Percentiles rank a stretch among this genome's conserved stretches.
phyloP scores from a whole-genome alignment of 2,797 vertebrate genomes.

The Xyrichtys novacula region DNA sequence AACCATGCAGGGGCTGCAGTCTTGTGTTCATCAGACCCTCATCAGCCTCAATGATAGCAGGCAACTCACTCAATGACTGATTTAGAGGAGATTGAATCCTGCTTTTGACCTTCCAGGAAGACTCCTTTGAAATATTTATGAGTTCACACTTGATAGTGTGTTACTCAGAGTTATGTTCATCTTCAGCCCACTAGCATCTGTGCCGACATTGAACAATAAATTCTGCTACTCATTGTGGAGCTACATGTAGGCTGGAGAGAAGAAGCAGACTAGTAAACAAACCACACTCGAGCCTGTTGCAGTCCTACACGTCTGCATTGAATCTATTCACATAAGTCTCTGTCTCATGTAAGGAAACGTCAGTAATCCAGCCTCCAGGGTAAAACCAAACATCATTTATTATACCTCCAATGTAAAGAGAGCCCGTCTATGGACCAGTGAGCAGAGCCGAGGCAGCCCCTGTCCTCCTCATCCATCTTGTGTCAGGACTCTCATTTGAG shows the following conservation, averaged over 20 bases:
- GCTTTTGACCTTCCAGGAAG: constrained; percentile 72
- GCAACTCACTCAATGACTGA: constrained; percentile 21
- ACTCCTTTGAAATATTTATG: constrained; percentile 68
- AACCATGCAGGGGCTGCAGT: constrained; percentile 48
- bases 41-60: constrained; percentile 33
- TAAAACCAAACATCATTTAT: constrained; percentile 59
- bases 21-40: constrained; percentile 40
- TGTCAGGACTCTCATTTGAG: constrained; percentile 77
- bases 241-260: constrained; percentile 18
- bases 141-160: constrained; percentile 61
- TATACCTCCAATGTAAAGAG: constrained; percentile 38
- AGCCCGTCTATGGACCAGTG: constrained; percentile 47
- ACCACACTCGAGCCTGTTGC: constrained; percentile 28
- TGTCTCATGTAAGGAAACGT: constrained; percentile 27
- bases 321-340: constrained; percentile 35
- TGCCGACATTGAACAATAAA: constrained; percentile 43
- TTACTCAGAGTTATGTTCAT: constrained; percentile 51
- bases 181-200: constrained; percentile 63
- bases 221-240: constrained; percentile 22
- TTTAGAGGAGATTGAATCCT: constrained; percentile 56
- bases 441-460: constrained; percentile 51
- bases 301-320: constrained; percentile 21
- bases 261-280: constrained; percentile 31
- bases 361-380: constrained; percentile 35
- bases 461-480: constrained; percentile 78